phyloP scores from a whole-genome alignment of 1,140 invertebrate species.

The Sarcophaga bullata region DNA sequence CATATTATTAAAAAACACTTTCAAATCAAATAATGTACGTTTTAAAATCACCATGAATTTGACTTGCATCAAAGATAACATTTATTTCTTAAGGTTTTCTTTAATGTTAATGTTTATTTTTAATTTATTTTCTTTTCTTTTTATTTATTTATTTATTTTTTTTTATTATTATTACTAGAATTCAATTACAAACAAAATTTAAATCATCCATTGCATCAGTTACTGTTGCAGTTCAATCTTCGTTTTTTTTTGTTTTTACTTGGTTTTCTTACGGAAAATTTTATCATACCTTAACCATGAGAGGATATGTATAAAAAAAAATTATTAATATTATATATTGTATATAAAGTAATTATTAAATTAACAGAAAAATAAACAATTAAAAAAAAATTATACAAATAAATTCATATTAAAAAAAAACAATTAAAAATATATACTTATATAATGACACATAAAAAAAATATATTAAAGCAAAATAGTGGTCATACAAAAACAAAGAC shows the following conservation, averaged over 20 bases:
- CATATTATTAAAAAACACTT: no score
- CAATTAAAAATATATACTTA: conserved; percentile 1
- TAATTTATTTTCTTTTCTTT: no score
- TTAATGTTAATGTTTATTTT: no score
- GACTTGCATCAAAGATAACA: no score
- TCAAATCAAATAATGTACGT: no score
- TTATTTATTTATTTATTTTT: no score
- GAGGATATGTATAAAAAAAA: conserved; percentile 36
- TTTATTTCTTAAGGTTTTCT: no score
- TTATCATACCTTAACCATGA: conserved; percentile 33
- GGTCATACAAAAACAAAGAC: conserved; percentile 4
- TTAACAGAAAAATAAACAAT: not conserved
- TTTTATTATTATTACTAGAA: not conserved
- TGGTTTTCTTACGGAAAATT: conserved; percentile 23
- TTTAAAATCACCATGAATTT: no score
- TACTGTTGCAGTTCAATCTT: conserved; percentile 7
- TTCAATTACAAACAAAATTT: conserved; percentile 37
- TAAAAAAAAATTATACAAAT: conserved; percentile 34
- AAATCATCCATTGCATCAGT: conserved; percentile 37
- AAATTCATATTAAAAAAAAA: conserved; percentile 33
- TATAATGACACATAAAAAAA: conserved; percentile 32
- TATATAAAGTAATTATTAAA: conserved; percentile 28
- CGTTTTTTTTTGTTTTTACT: conserved; percentile 11
- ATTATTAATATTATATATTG: conserved; percentile 20
- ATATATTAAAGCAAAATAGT: conserved; percentile 25